Base-by-base conservation (phyloP, 2,113 vertebrate genomes). In the Triplophysa siluroides region DNA sequence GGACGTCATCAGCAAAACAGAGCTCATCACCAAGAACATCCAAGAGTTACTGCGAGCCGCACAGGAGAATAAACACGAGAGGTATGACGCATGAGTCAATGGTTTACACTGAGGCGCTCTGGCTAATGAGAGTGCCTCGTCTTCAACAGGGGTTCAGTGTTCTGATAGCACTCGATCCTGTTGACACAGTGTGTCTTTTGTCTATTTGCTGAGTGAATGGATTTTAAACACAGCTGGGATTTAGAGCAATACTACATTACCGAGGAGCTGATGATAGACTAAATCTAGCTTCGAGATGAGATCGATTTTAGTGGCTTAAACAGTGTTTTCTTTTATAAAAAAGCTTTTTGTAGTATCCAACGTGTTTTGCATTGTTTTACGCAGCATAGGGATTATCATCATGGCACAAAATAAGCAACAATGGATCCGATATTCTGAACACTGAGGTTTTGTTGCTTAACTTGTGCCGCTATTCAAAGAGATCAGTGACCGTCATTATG, bases 1-100 rank as follows among this genome's bases (percentile, higher is more conserved):
- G 81, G 98, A 98, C 0, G 98, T 99, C 83, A 98, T 99, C 87
- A 93, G 96, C 78, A 99, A 98, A 85, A 99, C 98, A 0, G 98
- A 99, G 84, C 98, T 99, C 89, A 99, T 99, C 88, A 99, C 97
- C 5, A 99, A 99, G 88, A 99, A 99, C 82, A 99, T 99, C 75
- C 98, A 99, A 91, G 98, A 99, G 82, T 94, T 99, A 72, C 87
- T 98, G 45, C 87, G 97, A 77, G 97, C 98, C 0, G 98, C 97
- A 0, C 98, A 99, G 79, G 98, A 98, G 89, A 99, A 96, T 87
- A 98, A 97, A 78, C 96, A 98, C 0, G 97, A 98, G 88, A 98
- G 97, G 98, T 98, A 78, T 73, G 21, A 38, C 33, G 33, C 19
- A 47, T 29, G 1, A 62, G 38, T 61, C 21, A 26, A 21, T 16